A percentile compares a stretch with the other conserved stretches of the same genome.
Evolutionary conservation across 1,140 invertebrate genomes (phyloP).

Genomic region (Lepidostoma basale): DNA sequence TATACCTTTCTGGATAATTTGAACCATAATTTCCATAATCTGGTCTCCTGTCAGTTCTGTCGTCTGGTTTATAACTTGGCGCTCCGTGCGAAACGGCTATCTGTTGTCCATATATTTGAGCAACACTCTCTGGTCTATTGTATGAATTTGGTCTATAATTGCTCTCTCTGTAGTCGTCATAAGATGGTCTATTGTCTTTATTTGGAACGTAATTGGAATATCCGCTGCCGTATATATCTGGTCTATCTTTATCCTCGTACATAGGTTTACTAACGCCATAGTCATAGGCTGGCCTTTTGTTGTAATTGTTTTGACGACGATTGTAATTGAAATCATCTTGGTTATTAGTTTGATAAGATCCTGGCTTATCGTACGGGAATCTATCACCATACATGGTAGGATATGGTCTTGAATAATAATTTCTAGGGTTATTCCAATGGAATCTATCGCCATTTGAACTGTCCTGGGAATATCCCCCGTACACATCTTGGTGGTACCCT

Average conservation of each 20-base stretch:
- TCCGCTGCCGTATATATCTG: constrained; percentile 26
- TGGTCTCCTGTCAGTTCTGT: background rate
- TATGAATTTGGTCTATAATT: constrained; percentile 22
- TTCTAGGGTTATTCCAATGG: constrained; percentile 34
- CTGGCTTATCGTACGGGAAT: constrained; percentile 35
- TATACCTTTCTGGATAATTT: too few species aligned
- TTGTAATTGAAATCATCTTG: background rate
- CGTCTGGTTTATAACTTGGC: background rate
- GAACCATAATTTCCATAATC: background rate
- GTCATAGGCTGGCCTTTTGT: constrained; percentile 7
- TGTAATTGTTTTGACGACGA: constrained; percentile 16
- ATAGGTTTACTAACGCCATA: constrained; percentile 12
- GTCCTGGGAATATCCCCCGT: constrained; percentile 29
- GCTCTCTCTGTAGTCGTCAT: background rate
- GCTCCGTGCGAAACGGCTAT: constrained; percentile 37
- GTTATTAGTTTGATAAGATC: constrained; percentile 12
- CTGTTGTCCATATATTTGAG: constrained; percentile 36
- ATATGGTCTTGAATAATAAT: constrained; percentile 31
- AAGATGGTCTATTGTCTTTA: constrained; percentile 31
- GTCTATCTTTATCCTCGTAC: constrained; percentile 5
- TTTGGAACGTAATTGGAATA: constrained; percentile 35
- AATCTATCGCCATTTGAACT: constrained; percentile 31
- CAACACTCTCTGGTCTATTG: constrained; percentile 5
- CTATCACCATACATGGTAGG: constrained; percentile 33
- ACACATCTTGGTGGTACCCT: constrained; percentile 27